Evolutionary conservation across 2,113 vertebrate species (phyloP).

Genomic region (Ifrita kowaldi): DNA sequence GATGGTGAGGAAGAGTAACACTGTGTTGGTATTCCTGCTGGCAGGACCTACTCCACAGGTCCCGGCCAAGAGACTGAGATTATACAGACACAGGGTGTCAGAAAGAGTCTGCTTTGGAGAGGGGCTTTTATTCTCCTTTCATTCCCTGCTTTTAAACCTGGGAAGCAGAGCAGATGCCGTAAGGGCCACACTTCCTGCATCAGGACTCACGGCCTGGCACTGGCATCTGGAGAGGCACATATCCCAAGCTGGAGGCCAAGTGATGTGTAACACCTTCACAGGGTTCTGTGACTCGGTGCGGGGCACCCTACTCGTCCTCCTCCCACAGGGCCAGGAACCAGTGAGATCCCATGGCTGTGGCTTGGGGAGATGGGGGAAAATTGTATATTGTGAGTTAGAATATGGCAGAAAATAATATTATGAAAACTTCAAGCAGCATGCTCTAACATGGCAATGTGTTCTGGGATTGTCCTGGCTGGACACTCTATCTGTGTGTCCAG

Average conservation of each 20-base stretch:
- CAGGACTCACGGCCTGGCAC: background rate
- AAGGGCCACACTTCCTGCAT: background rate
- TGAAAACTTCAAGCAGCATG: background rate
- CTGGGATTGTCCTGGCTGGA: background rate
- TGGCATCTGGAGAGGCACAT: background rate
- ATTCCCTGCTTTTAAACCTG: background rate
- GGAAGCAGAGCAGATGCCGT: background rate
- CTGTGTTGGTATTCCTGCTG: background rate
- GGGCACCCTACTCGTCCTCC: background rate
- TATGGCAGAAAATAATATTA: background rate
- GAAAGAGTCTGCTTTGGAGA: background rate
- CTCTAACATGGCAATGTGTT: background rate
- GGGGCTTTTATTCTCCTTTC: background rate
- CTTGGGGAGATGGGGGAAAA: background rate
- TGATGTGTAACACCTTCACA: accelerated
- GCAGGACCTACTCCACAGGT: background rate
- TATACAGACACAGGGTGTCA: background rate
- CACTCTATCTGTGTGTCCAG: background rate
- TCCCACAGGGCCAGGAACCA: background rate
- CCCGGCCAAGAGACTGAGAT: background rate
- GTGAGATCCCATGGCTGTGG: background rate
- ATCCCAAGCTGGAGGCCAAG: background rate
- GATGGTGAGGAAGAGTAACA: background rate
- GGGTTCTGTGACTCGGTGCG: background rate
- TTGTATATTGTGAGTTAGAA: background rate